These are phyloP conservation scores for Epizoanthus fatuus DNA, from an alignment of 92 coral and sea anemone species.

Conservation along the genomic window DNA sequence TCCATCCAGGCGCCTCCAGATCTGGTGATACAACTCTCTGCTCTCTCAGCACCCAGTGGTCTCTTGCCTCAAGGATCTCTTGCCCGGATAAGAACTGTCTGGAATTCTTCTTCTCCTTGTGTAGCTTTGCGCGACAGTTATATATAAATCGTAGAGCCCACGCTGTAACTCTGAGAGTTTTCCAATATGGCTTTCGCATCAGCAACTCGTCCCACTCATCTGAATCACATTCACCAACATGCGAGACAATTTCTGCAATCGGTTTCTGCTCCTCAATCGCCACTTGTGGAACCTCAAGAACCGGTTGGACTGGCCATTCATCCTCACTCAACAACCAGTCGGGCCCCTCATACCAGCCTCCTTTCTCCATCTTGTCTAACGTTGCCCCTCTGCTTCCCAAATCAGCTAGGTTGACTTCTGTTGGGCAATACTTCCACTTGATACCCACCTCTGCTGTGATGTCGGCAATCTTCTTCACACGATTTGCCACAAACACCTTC, in stretches of 20 bases:
- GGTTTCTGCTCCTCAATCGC: conserved; percentile 35
- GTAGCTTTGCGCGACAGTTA: conserved; percentile 45
- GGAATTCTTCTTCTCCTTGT: conserved; percentile 23
- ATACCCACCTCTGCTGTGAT: conserved; percentile 28
- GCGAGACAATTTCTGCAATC: conserved; percentile 16
- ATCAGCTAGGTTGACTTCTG: conserved; percentile 57
- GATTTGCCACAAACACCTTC: conserved; percentile 61
- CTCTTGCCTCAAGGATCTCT: conserved; percentile 43
- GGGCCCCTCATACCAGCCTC: conserved; percentile 71
- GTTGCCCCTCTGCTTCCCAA: conserved; percentile 62
- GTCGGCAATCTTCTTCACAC: conserved; percentile 58
- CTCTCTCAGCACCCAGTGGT: conserved; percentile 49
- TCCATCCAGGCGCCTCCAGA: conserved; percentile 53
- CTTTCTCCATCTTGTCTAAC: conserved; percentile 51
- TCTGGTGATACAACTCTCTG: conserved; percentile 35
- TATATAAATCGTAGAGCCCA: conserved; percentile 48
- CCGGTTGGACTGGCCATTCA: conserved; percentile 76
- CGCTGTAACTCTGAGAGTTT: conserved; percentile 42
- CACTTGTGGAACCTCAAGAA: conserved; percentile 35
- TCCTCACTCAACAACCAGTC: conserved; percentile 64
- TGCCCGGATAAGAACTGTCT: conserved; percentile 46
- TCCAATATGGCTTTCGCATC: conserved; percentile 43
- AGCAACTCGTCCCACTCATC: conserved; percentile 63
- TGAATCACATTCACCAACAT: conserved; percentile 15
- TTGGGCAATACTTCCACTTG: conserved; percentile 58